Percentiles rank a stretch among this genome's conserved stretches.
These are phyloP conservation scores for Platysternon megacephalum DNA, from an alignment of 2,113 vertebrate genomes.

Conservation along the genomic window DNA sequence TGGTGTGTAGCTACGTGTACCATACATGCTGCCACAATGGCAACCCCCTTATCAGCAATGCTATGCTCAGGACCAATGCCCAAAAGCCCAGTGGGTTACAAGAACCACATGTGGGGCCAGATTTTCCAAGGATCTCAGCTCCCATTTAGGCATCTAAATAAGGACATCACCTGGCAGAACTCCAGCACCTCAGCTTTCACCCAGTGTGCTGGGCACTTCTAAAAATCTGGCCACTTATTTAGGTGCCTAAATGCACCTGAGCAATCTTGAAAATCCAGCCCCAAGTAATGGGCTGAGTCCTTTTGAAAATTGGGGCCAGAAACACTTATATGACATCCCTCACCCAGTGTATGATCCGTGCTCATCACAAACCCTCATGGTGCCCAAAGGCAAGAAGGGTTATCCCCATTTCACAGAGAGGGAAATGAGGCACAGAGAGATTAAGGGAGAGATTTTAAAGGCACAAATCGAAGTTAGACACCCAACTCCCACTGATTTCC, in stretches of 20 bases:
- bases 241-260: not conserved
- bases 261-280: not conserved
- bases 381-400: too few species aligned
- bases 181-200: not conserved
- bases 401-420: not conserved
- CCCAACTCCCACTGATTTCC: not conserved
- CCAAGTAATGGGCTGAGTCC: not conserved
- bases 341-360: not conserved
- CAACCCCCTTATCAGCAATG: not conserved
- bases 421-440: not conserved
- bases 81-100: not conserved
- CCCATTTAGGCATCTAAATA: not conserved
- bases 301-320: not conserved
- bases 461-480: not conserved
- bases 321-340: not conserved
- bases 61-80: not conserved
- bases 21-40: not conserved
- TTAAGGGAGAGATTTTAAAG: not conserved
- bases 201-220: not conserved
- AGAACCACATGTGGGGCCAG: not conserved
- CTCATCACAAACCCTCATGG: not conserved
- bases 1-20: not conserved
- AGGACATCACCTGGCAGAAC: not conserved
- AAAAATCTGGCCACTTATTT: not conserved
- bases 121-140: not conserved